Evolutionary conservation across 2,113 vertebrate genomes (phyloP), one percentile per base, ranked within the genome.

Genomic region (Lipophrys pholis): DNA sequence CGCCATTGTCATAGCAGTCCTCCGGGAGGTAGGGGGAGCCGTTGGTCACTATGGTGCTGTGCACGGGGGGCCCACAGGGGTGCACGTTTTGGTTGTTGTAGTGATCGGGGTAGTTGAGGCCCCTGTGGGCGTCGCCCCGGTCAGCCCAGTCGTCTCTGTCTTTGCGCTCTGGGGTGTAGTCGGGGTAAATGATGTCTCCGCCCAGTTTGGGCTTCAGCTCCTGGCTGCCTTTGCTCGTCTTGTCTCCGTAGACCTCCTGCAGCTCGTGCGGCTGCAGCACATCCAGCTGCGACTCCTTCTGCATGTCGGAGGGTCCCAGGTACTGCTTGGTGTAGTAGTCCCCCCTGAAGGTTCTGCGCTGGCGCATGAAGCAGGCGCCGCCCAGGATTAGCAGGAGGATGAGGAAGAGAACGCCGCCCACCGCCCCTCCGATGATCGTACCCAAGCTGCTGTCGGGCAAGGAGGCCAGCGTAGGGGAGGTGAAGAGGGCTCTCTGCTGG

Each of bases 261-360:
- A 97, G 93, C 93, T 97, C 96, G 71, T 97, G 96, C 21, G 97
- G 96, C 87, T 98, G 96, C 81, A 98, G 95, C 74, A 97, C 96
- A 86, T 98, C 97, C 88, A 98, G 94, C 74, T 98, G 97, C 35
- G 97, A 96, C 86, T 99, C 97, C 92, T 98, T 99, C 61, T 99
- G 97, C 96, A 98, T 97, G 93, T 99, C 97, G 12, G 96, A 95
- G 0, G 96, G 96, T 69, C 96, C 96, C 93, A 97, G 93, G 94
- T 99, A 99, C 93, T 97, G 98, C 88, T 99, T 99, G 89, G 98
- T 98, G 93, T 98, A 99, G 92, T 99, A 99, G 94, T 99, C 96
- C 30, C 98, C 98, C 41, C 97, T 93, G 90, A 99, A 99, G 76
- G 96, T 99, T 83, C 97, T 91, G 66, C 96, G 95, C 90, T 95